Evolutionary conservation across 2,888 invertebrate species (phyloP).

Genomic region (Scaptomyza polygonia): DNA sequence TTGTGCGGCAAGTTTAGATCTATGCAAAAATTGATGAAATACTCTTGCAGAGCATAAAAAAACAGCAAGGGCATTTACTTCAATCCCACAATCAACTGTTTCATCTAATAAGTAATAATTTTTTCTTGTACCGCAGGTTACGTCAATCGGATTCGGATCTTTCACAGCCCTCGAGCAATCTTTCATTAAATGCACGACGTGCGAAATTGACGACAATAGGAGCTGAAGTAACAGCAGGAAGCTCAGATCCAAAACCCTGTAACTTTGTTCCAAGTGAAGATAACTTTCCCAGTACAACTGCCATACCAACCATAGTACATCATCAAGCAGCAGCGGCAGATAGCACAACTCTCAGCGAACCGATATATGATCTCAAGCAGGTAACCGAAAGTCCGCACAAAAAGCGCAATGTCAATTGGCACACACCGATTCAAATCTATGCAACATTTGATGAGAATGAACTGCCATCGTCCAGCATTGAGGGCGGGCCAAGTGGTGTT

Average conservation of each 20-base stretch:
- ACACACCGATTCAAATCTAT: slow-evolving; percentile 83
- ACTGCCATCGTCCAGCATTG: slow-evolving; percentile 68
- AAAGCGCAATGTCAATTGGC: slow-evolving; percentile 84
- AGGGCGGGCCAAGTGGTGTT: slow-evolving; percentile 16
- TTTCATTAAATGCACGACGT: slow-evolving; percentile 34
- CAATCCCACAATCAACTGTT: background rate
- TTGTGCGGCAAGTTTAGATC: slow-evolving; percentile 75
- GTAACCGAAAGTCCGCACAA: slow-evolving; percentile 65
- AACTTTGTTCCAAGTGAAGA: slow-evolving; percentile 50
- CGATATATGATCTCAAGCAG: slow-evolving; percentile 54
- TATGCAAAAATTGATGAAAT: too few species aligned
- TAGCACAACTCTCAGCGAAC: slow-evolving; percentile 38
- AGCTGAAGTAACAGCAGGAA: slow-evolving; percentile 21
- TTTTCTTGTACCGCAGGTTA: slow-evolving; percentile 47
- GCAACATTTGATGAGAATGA: slow-evolving; percentile 77
- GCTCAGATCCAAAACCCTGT: slow-evolving; percentile 24
- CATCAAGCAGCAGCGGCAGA: slow-evolving; percentile 37
- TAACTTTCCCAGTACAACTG: slow-evolving; percentile 47
- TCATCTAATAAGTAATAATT: background rate
- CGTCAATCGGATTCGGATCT: slow-evolving; percentile 74
- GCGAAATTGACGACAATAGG: slow-evolving; percentile 35
- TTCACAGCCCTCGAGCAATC: slow-evolving; percentile 52
- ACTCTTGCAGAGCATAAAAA: background rate
- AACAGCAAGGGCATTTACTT: background rate
- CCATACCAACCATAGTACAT: slow-evolving; percentile 42